Evolutionary conservation across 2,113 vertebrate species (phyloP), one percentile per base, ranked within the genome.

Genomic region (Athene cunicularia): DNA sequence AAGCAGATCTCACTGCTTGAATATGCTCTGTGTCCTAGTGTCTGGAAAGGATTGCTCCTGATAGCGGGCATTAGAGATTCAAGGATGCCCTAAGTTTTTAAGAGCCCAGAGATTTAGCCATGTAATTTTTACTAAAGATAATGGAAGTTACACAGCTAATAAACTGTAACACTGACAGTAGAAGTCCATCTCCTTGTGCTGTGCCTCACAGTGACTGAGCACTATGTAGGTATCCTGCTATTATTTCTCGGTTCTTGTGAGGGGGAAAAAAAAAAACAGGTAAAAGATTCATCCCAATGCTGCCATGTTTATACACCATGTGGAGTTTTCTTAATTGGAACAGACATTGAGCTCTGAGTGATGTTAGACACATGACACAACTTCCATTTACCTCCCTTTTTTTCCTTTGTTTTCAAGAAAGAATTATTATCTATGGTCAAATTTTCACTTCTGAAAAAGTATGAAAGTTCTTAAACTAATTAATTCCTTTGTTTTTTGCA

Each of bases 311-410:
- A 88, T 88, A 75, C 62, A 58, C 80, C 77, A 80, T 73, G 80
- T 94, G 67, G 77, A 94, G 74, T 79, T 89, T 73, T 87, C 77
- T 87, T 95, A 93, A 91, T 85, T 94, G 93, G 47, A 94, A 70
- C 81, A 90, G 94, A 82, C 55, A 35, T 26, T 60, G 86, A 88
- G 47, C 68, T 95, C 71, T 66, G 71, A 79, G 85, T 94, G 77
- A 80, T 79, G 47, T 53, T 77, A 77, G 80, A 64, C 45, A 80
- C 41, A 75, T 8, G 26, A 95, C 59, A 73, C 49, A 76, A 66
- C 45, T 83, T 32, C 14, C 41, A 32, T 72, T 88, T 93, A 63
- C 64, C 32, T 81, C 67, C 56, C 27, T 45, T 56, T 43, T 56
- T 59, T 75, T 55, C 83, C 80, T 60, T 10, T 1, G 39, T 39